Evolutionary conservation across 2,888 invertebrate species (phyloP), one percentile per base, ranked within the genome.

Genomic region (Xestobium rufovillosum): DNA sequence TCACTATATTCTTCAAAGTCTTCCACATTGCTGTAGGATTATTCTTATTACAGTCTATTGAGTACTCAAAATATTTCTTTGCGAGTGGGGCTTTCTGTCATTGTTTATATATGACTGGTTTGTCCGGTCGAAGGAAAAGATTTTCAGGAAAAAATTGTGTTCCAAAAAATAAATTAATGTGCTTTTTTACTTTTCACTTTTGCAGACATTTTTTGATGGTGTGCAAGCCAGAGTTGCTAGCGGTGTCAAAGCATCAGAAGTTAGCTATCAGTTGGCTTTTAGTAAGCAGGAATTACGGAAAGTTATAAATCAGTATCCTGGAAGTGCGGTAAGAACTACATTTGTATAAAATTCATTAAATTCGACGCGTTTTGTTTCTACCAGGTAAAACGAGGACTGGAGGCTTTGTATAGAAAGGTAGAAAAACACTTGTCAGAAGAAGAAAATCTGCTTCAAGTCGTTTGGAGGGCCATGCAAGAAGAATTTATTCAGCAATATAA

Each of bases 401-500:
- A 95, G 66, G 81, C 87, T 56, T 72, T 97, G 43, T 95, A 92
- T 66, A 85, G 84, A 65, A 94, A 92, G 66, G 92, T 97, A 37
- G 97, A 97, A 64, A 97, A 97, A 70, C 96, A 98, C 67, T 71
- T 97, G 29, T 90, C 89, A 56, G 94, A 94, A 66, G 90, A 91
- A 66, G 87, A 88, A 62, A 94, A 91, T 59, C 72, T 95, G 45
- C 72, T 94, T 55, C 88, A 90, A 75, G 97, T 98, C 33, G 97
- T 98, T 39, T 98, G 98, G 98, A 80, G 92, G 60, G 90, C 94
- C 53, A 96, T 98, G 96, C 96, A 97, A 72, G 92, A 96, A 65
- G 96, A 97, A 72, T 97, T 98, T 68, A 87, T 98, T 53, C 83
- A 86, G 51, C 97, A 97, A 65, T 92, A 96, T 67, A 90, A 88